phyloP scores from a whole-genome alignment of 2,797 vertebrate species.

The Halcyon chelicuti region DNA sequence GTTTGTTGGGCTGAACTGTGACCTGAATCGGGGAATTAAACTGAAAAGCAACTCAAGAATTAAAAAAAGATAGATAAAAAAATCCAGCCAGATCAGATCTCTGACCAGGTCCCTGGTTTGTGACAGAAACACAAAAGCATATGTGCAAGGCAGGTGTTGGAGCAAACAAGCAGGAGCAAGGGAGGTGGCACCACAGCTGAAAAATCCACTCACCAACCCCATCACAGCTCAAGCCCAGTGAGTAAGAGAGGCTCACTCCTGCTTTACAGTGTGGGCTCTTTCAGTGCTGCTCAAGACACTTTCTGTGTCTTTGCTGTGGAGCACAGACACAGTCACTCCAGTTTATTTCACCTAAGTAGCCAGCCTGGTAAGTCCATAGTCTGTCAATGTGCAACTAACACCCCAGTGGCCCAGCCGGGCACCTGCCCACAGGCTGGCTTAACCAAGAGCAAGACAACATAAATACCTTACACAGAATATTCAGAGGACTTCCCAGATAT shows the following conservation, averaged over 20 bases:
- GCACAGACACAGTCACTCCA: background rate
- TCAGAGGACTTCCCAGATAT: background rate
- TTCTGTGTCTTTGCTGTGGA: accelerated
- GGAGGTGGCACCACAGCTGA: background rate
- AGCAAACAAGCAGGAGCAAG: background rate
- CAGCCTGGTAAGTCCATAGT: background rate
- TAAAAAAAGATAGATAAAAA: background rate
- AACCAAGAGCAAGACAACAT: background rate
- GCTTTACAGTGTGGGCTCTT: background rate
- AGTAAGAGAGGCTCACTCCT: accelerated
- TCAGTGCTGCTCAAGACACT: background rate
- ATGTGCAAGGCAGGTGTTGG: background rate
- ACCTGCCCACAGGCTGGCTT: background rate
- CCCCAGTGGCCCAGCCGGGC: background rate
- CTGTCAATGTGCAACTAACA: background rate
- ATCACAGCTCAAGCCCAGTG: background rate
- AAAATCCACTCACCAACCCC: background rate
- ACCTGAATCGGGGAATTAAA: background rate
- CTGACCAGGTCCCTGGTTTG: background rate
- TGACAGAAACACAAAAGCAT: background rate
- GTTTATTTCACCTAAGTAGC: background rate
- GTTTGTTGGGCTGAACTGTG: background rate
- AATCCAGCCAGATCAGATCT: background rate
- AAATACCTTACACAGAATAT: background rate
- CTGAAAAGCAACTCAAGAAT: background rate